Evolutionary conservation across 2,888 invertebrate genomes (phyloP), one percentile per base, ranked within the genome.

Genomic region (Gortyna flavago): DNA sequence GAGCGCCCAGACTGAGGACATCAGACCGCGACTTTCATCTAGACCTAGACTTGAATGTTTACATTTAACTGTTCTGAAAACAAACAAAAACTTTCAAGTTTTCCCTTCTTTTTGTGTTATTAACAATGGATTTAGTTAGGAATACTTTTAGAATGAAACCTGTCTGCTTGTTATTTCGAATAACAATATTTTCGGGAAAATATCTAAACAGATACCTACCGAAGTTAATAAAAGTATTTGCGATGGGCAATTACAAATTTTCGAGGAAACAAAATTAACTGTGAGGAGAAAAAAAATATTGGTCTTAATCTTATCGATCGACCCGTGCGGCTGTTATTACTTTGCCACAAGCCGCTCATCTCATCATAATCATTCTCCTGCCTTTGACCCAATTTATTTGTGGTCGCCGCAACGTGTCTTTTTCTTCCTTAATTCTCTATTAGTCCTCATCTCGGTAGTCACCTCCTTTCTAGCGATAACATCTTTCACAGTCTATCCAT

Each of bases 11-110:
- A 88, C 84, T 65, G 67, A 51, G 76, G 57, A 84, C 70, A 78
- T 32, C 80, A 71, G 79, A 87, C 88, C 64, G n/a, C 59, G 48
- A 67, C 80, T 85, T 87, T 83, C 79, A 80, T 88, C 70, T 75
- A 76, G 69, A 68, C 68, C 70, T 76, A 86, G 68, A 61, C 75
- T 66, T 54, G 68, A 79, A 77, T 76, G 64, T 80, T 87, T 75
- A 79, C 74, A 77, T 80, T 80, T 61, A 75, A 75, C 32, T 62
- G 54, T 78, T 59, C 72, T 65, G 48, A 48, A 72, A 66, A 29
- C 25, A 67, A 72, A 57, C 38, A 66, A 71, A 74, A 69, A 29
- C 48, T 16, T n/a, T 16, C 16, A 35, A 41, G 25, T 29, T 61
- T 64, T 51, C n/a, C 3, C 8, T 44, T 32, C 13, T 72, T 21